These are phyloP conservation scores for Calephelis virginiensis DNA, from an alignment of 1,140 invertebrate genomes.

Conservation along the genomic window DNA sequence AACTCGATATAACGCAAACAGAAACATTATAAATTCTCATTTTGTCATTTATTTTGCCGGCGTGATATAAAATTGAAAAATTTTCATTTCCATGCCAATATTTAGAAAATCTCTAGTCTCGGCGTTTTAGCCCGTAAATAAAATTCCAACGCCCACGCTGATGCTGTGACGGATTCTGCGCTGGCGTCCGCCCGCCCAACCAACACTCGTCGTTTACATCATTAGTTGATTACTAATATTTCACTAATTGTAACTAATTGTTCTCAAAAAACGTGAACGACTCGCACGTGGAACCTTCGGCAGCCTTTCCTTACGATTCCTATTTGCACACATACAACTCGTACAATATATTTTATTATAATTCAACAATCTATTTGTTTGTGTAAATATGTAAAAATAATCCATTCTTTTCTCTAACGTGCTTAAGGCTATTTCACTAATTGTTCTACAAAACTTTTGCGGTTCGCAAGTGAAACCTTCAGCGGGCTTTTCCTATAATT, in stretches of 20 bases:
- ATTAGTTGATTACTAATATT: conserved; percentile 39
- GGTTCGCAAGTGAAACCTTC: too few relatives aligned
- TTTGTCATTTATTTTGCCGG: conserved; percentile 27
- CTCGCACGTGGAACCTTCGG: too few relatives aligned
- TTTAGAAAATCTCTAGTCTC: conserved; percentile 48
- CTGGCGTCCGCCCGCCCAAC: conserved; percentile 40
- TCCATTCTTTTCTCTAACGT: too few relatives aligned
- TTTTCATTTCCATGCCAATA: conserved; percentile 42
- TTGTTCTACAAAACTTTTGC: too few relatives aligned
- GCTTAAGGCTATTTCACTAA: too few relatives aligned
- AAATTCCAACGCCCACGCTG: conserved; percentile 60
- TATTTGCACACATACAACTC: too few relatives aligned
- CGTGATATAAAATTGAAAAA: conserved; percentile 38
- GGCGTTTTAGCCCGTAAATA: conserved; percentile 61
- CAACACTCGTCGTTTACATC: conserved; percentile 37
- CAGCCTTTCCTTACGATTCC: too few relatives aligned
- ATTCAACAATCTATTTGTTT: too few relatives aligned
- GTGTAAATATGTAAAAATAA: too few relatives aligned
- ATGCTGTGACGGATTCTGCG: conserved; percentile 33
- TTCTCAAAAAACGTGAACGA: neutral
- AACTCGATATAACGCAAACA: conserved; percentile 3
- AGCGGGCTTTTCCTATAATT: too few relatives aligned
- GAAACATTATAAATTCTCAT: conserved; percentile 2
- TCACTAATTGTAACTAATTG: conserved; percentile 14
- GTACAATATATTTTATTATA: too few relatives aligned